Percentiles rank a stretch among this genome's conserved stretches.
Conservation (phyloP, 2,797 vertebrate species). For the Champsocephalus gunnari region DNA sequence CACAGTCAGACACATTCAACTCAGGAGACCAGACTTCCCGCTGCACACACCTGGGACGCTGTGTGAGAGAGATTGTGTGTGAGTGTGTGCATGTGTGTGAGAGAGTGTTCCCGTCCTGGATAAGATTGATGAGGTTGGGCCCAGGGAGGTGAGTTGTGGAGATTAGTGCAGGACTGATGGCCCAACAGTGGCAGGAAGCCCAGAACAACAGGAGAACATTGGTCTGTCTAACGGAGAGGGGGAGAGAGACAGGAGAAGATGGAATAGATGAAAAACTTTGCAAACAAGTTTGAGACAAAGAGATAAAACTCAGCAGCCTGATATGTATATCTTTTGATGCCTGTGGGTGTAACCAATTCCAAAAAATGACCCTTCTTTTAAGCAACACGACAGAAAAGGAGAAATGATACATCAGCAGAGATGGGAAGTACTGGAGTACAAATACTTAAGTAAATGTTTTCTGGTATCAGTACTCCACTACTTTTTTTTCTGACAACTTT, state of each 20-base stretch:
- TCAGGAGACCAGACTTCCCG: slow-evolving; percentile 49
- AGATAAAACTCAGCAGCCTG: slow-evolving; percentile 35
- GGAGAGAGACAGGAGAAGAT: slow-evolving; percentile 65
- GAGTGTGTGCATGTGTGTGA: slow-evolving; percentile 25
- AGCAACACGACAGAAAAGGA: slow-evolving; percentile 1
- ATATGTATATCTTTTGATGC: slow-evolving; percentile 38
- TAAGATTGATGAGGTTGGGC: slow-evolving; percentile 80
- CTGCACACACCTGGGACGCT: slow-evolving; percentile 62
- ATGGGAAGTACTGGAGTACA: too few relatives aligned
- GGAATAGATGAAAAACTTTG: slow-evolving; percentile 43
- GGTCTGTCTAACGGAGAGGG: slow-evolving; percentile 74
- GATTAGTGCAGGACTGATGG: slow-evolving; percentile 81
- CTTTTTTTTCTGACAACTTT: too few relatives aligned
- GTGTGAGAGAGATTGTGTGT: slow-evolving; percentile 14
- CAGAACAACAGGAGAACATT: slow-evolving; percentile 73
- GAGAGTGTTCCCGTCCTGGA: slow-evolving; percentile 60
- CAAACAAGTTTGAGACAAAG: slow-evolving; percentile 51
- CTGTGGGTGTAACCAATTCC: background rate
- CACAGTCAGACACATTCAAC: slow-evolving; percentile 49
- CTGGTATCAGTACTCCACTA: too few relatives aligned
- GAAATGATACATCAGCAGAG: background rate
- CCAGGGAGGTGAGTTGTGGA: slow-evolving; percentile 75
- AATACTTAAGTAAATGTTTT: too few relatives aligned
- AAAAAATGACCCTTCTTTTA: background rate
- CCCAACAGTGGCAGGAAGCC: slow-evolving; percentile 78